These are phyloP conservation scores for Ia io DNA, from an alignment of 2,113 vertebrate genomes.

Conservation along the genomic window DNA sequence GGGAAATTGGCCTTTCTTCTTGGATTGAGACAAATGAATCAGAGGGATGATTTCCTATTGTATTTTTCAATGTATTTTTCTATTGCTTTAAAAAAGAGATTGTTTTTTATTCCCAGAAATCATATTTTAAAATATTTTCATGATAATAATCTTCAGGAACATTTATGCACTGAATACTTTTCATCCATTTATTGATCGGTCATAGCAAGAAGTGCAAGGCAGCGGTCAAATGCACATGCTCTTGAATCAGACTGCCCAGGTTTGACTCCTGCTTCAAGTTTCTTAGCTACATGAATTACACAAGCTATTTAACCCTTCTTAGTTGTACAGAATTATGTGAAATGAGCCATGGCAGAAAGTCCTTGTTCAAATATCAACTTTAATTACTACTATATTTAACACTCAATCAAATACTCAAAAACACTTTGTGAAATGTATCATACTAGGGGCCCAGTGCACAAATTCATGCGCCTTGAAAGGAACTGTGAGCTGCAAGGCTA, in stretches of 20 bases:
- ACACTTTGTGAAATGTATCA: neutral
- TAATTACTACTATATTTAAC: neutral
- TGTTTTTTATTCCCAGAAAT: constrained; percentile 5
- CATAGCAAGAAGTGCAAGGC: neutral
- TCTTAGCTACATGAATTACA: neutral
- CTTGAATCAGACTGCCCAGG: neutral
- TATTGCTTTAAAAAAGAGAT: neutral
- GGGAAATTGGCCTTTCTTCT: neutral
- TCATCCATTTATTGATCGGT: neutral
- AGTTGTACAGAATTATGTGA: neutral
- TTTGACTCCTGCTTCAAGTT: neutral
- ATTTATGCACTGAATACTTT: neutral
- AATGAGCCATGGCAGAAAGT: neutral
- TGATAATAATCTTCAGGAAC: neutral
- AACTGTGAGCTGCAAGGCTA: too few species aligned
- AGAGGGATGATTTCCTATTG: neutral
- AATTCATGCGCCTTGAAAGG: too few species aligned
- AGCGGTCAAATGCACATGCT: neutral
- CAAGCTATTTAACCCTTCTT: neutral
- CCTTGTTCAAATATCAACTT: neutral
- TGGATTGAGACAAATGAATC: neutral
- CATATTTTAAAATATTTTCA: neutral
- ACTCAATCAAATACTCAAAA: neutral
- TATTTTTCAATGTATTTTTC: neutral
- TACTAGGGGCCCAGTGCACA: too few species aligned